Evolutionary conservation across 1,140 invertebrate species (phyloP).

Genomic region (Rhopalosiphum padi): DNA sequence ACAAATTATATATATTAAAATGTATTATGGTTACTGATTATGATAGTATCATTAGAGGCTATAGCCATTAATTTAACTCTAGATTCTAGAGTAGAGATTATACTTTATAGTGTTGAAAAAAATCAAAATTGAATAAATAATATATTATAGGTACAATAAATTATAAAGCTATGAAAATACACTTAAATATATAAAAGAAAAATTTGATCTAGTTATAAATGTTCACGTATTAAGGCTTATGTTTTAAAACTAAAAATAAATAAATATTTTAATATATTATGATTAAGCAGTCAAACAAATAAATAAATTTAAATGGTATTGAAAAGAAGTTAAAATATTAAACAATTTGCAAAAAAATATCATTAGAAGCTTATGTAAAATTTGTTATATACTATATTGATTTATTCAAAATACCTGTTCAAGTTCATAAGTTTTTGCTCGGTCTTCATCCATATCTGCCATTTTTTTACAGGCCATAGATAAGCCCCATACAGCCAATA

Average conservation of each 20-base stretch:
- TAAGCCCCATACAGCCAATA: constrained; percentile 95
- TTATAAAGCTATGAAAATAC: background rate
- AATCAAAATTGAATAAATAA: background rate
- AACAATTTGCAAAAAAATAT: background rate
- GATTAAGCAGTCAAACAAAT: too few relatives aligned
- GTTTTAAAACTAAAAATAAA: too few relatives aligned
- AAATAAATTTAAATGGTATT: background rate
- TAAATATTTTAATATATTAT: too few relatives aligned
- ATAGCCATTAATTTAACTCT: too few relatives aligned
- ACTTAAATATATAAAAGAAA: background rate
- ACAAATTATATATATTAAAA: background rate
- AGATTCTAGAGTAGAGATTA: background rate
- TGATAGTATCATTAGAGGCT: too few relatives aligned
- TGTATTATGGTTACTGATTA: too few relatives aligned
- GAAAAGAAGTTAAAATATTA: background rate
- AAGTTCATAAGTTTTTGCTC: constrained; percentile 96
- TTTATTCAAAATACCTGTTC: constrained; percentile 74
- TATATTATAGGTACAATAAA: background rate
- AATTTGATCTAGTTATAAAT: background rate
- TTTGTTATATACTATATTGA: background rate
- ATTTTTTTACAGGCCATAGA: constrained; percentile 99
- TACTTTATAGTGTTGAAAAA: background rate
- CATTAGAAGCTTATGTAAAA: too few relatives aligned
- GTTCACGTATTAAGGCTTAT: too few relatives aligned
- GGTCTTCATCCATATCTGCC: constrained; percentile 96